Base-by-base conservation (phyloP, 2,888 invertebrate genomes). In the Phyllotreta striolata region DNA sequence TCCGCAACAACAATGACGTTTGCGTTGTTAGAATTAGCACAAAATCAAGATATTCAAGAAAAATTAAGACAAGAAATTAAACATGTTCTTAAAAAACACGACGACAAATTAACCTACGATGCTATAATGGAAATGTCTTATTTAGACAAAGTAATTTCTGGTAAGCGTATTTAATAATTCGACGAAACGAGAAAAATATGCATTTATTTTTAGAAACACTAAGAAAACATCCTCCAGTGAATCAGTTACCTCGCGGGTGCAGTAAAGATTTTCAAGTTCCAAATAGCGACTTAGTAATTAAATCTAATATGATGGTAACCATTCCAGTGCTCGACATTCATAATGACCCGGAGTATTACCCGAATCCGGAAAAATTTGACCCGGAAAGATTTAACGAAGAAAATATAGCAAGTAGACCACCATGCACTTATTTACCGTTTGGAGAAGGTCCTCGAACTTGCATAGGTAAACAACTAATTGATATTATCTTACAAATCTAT, bases 361-460 rank as follows among this genome's bases (percentile, higher is more conserved):
- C 72, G n/a, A 63, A 75, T 62, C 75, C 76, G 2, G 69, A 72
- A 5, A 63, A 58, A 24, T 76, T 74, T 46, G 70, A 75, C 64
- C 75, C 76, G 5, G 74, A 75, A 44, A 54, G 73, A 40, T 76
- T 76, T 60, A 68, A 37, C 43, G 68, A 68, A 43, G 71, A 73
- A 54, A 70, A 73, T 52, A 72, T 68, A 54, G 44, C 40, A 5
- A 70, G 62, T n/a, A 63, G 67, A 40, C 67, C 59, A 35, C 67
- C 61, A 6, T 72, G 66, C 37, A 60, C 69, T 8, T 78, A 70
- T 56, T 57, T 79, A 61, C 79, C 80, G 0, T 81, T 81, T 66
- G 80, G 80, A 6, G 77, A 77, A 62, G 80, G 80, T 4, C 80
- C 80, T 1, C 74, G 78, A 58, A 74, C 73, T 39, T 81, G 81